These are phyloP conservation scores for Caenorhabditis sp. DNA, from an alignment of 2,888 invertebrate species.

Conservation along the genomic window DNA sequence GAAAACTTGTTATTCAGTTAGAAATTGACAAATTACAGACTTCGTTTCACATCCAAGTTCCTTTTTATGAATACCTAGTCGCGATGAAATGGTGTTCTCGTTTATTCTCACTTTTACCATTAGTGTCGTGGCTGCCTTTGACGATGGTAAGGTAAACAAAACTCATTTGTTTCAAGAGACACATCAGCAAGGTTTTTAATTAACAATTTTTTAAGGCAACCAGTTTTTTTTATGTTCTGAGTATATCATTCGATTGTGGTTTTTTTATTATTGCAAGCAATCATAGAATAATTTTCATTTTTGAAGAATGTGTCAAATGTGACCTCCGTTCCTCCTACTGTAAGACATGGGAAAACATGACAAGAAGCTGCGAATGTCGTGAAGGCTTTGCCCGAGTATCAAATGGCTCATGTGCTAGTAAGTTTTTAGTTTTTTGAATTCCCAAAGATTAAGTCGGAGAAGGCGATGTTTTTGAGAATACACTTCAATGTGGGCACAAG, in stretches of 20 bases:
- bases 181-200: not conserved
- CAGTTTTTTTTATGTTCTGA: no score
- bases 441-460: not conserved
- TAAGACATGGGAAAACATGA: conserved; percentile 75
- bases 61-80: conserved; percentile 14
- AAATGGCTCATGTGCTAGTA: conserved; percentile 74
- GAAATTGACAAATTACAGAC: not conserved
- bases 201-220: not conserved
- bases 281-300: no score
- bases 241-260: not conserved
- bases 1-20: not conserved
- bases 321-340: conserved; percentile 81
- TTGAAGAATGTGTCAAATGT: conserved; percentile 72
- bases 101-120: conserved; percentile 76
- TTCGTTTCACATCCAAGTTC: not conserved
- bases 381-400: conserved; percentile 71
- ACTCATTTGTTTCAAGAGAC: not conserved
- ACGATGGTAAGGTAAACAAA: conserved; percentile 68
- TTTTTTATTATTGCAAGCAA: not conserved
- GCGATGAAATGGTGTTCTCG: conserved; percentile 72
- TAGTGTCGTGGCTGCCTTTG: conserved; percentile 71
- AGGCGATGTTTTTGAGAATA: conserved; percentile 1
- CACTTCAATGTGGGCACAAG: conserved; percentile 17
- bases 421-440: not conserved
- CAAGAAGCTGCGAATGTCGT: conserved; percentile 78